These are phyloP conservation scores for Trichosurus vulpecula DNA, from an alignment of 2,797 vertebrate species.

Conservation along the genomic window DNA sequence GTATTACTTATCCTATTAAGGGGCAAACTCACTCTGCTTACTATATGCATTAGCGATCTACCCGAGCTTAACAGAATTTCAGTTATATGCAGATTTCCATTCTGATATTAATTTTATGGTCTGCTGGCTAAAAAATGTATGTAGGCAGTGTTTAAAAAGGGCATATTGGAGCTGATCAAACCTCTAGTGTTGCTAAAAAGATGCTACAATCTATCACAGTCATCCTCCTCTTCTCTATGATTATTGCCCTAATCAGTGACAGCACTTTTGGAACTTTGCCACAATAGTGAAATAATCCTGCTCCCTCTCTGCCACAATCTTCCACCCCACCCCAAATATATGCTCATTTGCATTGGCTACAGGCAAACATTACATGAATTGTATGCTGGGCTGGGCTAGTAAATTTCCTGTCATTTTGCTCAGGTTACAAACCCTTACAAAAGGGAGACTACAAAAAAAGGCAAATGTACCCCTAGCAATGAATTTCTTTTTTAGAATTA, in stretches of 20 bases:
- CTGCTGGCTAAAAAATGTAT: constrained; percentile 31
- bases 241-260: constrained; percentile 55
- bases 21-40: constrained; percentile 51
- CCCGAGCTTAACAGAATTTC: constrained; percentile 22
- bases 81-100: background rate
- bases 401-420: background rate
- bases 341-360: background rate
- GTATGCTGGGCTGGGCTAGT: background rate
- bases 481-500: background rate
- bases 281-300: background rate
- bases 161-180: constrained; percentile 41
- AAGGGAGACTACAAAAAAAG: background rate
- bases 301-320: background rate
- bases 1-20: constrained; percentile 64
- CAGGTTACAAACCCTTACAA: background rate
- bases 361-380: background rate
- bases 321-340: background rate
- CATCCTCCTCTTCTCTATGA: constrained; percentile 59
- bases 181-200: constrained; percentile 56
- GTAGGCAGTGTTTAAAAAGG: constrained; percentile 4
- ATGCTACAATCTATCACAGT: background rate
- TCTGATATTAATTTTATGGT: constrained; percentile 10
- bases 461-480: background rate
- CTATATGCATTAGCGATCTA: constrained; percentile 31
- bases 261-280: background rate